These are phyloP conservation scores for Macrochelys suwanniensis DNA, from an alignment of 2,797 vertebrate genomes.

Conservation along the genomic window DNA sequence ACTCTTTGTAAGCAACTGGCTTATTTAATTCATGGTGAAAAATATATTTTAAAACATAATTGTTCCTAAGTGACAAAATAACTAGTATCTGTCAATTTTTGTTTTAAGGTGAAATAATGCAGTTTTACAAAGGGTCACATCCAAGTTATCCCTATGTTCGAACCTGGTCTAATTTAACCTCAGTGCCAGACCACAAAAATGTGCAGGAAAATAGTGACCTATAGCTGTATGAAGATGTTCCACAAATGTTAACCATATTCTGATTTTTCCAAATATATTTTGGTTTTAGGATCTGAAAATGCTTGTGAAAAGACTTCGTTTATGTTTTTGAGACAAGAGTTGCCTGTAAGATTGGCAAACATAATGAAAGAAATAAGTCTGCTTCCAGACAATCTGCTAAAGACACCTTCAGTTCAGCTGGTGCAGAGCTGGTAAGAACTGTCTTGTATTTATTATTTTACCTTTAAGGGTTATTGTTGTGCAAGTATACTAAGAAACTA, in stretches of 20 bases:
- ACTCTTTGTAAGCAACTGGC: background rate
- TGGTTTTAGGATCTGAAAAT: conserved; percentile 91
- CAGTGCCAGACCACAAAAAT: conserved; percentile 1
- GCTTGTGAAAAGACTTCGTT: conserved; percentile 97
- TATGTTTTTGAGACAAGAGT: conserved; percentile 93
- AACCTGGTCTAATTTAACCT: background rate
- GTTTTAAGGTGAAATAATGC: background rate
- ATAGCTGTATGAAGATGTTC: background rate
- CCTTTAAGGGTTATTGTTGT: background rate
- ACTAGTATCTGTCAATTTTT: background rate
- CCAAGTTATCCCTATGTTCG: background rate
- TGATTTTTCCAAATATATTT: conserved; percentile 7
- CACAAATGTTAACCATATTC: background rate
- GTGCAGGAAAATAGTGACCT: background rate
- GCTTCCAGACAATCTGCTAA: conserved; percentile 94
- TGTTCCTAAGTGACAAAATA: background rate
- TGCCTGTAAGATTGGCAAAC: conserved; percentile 94
- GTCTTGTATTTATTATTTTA: background rate
- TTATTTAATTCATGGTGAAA: background rate
- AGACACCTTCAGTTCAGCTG: conserved; percentile 92
- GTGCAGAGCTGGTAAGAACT: conserved; percentile 93
- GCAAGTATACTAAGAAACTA: background rate
- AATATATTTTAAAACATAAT: background rate
- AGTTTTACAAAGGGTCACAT: background rate
- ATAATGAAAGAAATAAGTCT: conserved; percentile 98